phyloP scores from a whole-genome alignment of 2,888 invertebrate species.

The Carterocephalus palaemon region DNA sequence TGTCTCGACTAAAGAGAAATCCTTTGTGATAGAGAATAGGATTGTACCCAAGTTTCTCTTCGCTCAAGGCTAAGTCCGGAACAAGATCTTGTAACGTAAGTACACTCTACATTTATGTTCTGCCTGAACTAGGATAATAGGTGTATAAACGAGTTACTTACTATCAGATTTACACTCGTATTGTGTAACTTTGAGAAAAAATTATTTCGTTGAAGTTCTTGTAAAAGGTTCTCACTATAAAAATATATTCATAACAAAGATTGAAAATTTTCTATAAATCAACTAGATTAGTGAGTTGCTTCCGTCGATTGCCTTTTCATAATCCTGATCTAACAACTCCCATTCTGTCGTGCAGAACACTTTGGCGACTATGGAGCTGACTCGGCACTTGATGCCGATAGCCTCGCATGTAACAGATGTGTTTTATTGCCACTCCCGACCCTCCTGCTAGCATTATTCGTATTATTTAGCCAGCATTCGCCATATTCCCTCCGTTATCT shows the following conservation, averaged over 20 bases:
- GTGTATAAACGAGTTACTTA: too few species aligned
- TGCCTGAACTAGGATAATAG: too few species aligned
- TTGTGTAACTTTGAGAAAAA: too few species aligned
- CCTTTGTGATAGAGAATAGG: constrained; percentile 40
- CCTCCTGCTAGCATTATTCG: constrained; percentile 21
- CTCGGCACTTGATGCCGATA: constrained; percentile 32
- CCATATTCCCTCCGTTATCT: constrained; percentile 17
- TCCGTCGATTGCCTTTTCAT: constrained; percentile 2
- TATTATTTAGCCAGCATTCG: constrained; percentile 19
- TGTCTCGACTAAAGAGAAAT: constrained; percentile 38
- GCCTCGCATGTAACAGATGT: constrained; percentile 46
- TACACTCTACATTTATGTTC: constrained; percentile 14
- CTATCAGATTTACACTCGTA: too few species aligned
- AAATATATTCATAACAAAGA: too few species aligned
- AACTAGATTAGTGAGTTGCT: too few species aligned
- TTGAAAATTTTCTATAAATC: too few species aligned
- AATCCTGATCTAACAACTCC: constrained; percentile 1
- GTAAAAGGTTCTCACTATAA: too few species aligned
- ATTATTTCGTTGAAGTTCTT: too few species aligned
- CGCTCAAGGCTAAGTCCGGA: constrained; percentile 34
- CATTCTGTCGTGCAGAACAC: constrained; percentile 9
- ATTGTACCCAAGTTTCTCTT: constrained; percentile 38
- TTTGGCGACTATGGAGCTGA: constrained; percentile 28
- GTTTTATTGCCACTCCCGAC: constrained; percentile 48
- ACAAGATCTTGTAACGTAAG: constrained; percentile 17